Evolutionary conservation across 2,888 invertebrate genomes (phyloP), one percentile per base, ranked within the genome.

Genomic region (Amphipoea lucens): DNA sequence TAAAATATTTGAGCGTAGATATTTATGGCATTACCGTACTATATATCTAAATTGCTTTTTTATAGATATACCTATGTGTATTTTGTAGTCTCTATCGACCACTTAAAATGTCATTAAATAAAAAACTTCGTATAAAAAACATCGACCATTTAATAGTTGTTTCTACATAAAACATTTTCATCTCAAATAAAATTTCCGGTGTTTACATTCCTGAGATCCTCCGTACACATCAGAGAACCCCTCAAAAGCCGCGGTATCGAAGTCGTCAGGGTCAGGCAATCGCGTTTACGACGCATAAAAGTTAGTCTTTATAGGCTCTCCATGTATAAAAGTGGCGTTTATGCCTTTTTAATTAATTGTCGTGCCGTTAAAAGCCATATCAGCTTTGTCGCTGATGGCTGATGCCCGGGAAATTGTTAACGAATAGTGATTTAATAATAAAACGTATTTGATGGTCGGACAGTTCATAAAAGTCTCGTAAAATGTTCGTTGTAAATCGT

Each of bases 211-310:
- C 91, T 91, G 92, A 92, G 92, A 91, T 92, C 87, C 88, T 91
- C 85, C 88, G 78, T 80, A 82, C 88, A 91, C 91, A 90, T 90
- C 87, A 88, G 90, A 90, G 91, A 89, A 84, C 90, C 89, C 90
- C 91, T 84, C 88, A 90, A 90, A 87, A 90, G 90, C 91, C 90
- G 87, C 92, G 92, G 94, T 92, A 93, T 94, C 94, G 93, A 93
- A 93, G 93, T 92, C 94, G 94, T 92, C 94, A 92, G 94, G 94
- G 94, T 93, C 94, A 95, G 95, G 96, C 97, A 97, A 97, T 97
- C 96, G 95, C 95, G 94, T 97, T 97, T 97, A 97, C 96, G 96
- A 96, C 96, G 93, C 96, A 97, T 97, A 97, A 97, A 97, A 97
- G 96, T 96, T 96, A 97, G 96, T 95, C 96, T 97, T 97, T 97